These are phyloP conservation scores for Drosophila testacea DNA, from an alignment of 2,888 invertebrate genomes.

Conservation along the genomic window DNA sequence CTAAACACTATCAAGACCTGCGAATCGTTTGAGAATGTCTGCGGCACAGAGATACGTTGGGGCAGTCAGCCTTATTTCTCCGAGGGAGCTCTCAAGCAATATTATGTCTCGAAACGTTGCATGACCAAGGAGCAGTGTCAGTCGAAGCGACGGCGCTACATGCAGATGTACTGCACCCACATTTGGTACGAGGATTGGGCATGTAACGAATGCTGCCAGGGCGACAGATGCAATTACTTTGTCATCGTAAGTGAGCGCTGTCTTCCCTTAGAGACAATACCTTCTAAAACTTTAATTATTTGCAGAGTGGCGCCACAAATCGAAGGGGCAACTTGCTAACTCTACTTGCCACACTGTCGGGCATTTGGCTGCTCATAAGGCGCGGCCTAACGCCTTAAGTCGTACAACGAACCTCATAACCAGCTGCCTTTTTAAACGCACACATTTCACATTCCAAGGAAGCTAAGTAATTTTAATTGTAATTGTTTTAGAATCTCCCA, in stretches of 20 bases:
- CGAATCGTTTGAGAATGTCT: constrained; percentile 89
- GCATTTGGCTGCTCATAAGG: constrained; percentile 29
- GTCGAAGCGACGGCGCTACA: constrained; percentile 88
- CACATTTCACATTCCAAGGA: constrained; percentile 31
- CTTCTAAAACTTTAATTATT: constrained; percentile 8
- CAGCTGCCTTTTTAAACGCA: constrained; percentile 4
- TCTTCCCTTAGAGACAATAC: not conserved
- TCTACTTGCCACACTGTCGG: constrained; percentile 21
- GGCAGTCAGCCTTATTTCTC: constrained; percentile 97
- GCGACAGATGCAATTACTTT: constrained; percentile 97
- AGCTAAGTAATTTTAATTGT: constrained; percentile 27
- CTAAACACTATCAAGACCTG: constrained; percentile 96
- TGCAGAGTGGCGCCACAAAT: constrained; percentile 60
- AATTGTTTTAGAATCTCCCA: constrained; percentile 19
- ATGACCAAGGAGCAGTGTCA: constrained; percentile 93
- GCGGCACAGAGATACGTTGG: constrained; percentile 95
- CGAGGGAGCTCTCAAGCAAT: constrained; percentile 96
- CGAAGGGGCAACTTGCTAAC: constrained; percentile 1
- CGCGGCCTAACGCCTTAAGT: constrained; percentile 18
- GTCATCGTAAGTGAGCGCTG: constrained; percentile 91
- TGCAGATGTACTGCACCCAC: constrained; percentile 91
- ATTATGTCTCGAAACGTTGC: constrained; percentile 96
- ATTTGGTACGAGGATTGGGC: constrained; percentile 99
- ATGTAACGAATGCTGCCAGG: constrained; percentile 97
- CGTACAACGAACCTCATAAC: constrained; percentile 4